Evolutionary conservation across 1,140 invertebrate genomes (phyloP).

Genomic region (Saxidomus purpurata): DNA sequence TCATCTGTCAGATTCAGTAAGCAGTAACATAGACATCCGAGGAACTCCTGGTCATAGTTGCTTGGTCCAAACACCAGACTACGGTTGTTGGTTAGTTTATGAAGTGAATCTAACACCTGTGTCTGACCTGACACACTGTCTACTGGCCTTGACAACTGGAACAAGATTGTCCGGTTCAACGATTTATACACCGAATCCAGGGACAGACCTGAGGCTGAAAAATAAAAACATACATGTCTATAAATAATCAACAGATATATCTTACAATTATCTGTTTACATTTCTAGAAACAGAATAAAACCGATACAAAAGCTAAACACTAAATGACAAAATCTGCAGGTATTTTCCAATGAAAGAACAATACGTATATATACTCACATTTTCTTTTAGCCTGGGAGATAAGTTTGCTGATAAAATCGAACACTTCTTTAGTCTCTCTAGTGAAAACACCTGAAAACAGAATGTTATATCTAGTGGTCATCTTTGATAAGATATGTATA

Average conservation of each 20-base stretch:
- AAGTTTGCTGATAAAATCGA: conserved; percentile 97
- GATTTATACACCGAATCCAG: conserved; percentile 96
- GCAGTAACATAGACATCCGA: conserved; percentile 98
- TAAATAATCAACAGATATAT: background rate
- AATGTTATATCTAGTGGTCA: background rate
- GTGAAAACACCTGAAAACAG: conserved; percentile 81
- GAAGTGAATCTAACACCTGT: conserved; percentile 96
- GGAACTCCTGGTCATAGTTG: conserved; percentile 98
- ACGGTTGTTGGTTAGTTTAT: conserved; percentile 94
- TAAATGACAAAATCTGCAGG: too few relatives aligned
- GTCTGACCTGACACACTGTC: conserved; percentile 94
- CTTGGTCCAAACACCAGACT: conserved; percentile 97
- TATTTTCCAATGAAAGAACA: too few relatives aligned
- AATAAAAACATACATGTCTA: background rate
- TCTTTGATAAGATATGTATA: too few relatives aligned
- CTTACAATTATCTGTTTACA: background rate
- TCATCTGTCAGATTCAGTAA: conserved; percentile 97
- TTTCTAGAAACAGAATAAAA: too few relatives aligned
- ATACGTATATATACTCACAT: conserved; percentile 79
- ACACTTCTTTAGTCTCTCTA: conserved; percentile 97
- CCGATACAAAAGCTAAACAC: too few relatives aligned
- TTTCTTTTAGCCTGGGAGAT: conserved; percentile 89
- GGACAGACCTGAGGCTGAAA: conserved; percentile 86
- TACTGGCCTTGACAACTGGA: conserved; percentile 95
- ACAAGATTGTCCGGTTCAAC: conserved; percentile 97